Evolutionary conservation across 1,140 invertebrate genomes (phyloP), one percentile per base, ranked within the genome.

Genomic region (Chymomyza costata): DNA sequence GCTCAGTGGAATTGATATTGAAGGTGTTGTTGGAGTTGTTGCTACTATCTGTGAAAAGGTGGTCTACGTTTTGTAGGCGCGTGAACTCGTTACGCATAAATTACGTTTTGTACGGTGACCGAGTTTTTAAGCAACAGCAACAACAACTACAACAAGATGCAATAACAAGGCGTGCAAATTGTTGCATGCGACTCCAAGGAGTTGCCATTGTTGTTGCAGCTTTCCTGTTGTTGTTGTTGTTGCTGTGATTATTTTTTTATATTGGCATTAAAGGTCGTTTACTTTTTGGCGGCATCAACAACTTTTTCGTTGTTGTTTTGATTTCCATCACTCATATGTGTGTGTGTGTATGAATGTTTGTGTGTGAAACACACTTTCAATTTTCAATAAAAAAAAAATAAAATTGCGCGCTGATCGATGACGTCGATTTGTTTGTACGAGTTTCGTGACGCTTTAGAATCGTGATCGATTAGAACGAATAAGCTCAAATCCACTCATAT

Each of bases 261-360:
- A 69, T 81, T 73, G 74, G 74, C 74, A 65, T 74, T 80, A 80
- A 80, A 80, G 73, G 73, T 80, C 73, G 76, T 80, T 80, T 80
- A 80, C 73, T 80, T 81, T 80, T 80, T 73, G 73, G 74, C 73
- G 74, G 68, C 74, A 78, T 80, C 74, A 78, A 73, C 73, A 71
- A 78, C 73, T 73, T 80, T 78, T 78, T 37, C 3, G 63, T 80
- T 74, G 73, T 80, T 81, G 68, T 61, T 81, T 80, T 64, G 54
- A 73, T 81, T 81, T 78, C 78, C 74, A 80, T 80, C 67, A 81
- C 62, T 46, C 54, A 8, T 47, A 41, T 54, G 43, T 49, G 38
- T 37, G 19, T 55, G 28, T 30, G 6, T 6, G 28, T 30, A 6
- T 30, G 28, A 6, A 30, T 30, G 28, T 30, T n/a, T 53, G 37